Conservation (phyloP, 2,113 vertebrate genomes). For the Mesocricetus auratus region DNA sequence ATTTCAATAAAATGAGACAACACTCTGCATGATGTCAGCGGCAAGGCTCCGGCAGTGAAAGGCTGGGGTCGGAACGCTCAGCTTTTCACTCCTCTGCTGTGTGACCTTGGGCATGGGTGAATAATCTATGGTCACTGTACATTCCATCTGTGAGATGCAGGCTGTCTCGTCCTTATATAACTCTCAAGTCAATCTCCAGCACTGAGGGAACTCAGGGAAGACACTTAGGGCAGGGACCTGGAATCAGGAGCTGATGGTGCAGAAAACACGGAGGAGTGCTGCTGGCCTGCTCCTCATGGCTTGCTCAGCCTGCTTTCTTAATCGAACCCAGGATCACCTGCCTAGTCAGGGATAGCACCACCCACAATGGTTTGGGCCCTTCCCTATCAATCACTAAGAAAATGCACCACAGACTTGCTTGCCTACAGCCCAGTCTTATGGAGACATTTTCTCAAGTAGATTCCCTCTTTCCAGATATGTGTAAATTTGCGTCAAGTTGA, state of each 20-base stretch:
- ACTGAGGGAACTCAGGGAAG: background rate
- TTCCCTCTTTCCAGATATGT: background rate
- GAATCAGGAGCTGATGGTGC: background rate
- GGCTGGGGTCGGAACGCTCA: background rate
- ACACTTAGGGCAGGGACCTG: background rate
- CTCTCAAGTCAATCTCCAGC: background rate
- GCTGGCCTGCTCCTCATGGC: background rate
- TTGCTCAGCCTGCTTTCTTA: background rate
- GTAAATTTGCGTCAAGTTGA: background rate
- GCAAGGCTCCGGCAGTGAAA: background rate
- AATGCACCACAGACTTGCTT: background rate
- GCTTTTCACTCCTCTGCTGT: background rate
- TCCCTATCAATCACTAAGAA: background rate
- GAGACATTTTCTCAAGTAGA: background rate
- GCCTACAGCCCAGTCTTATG: background rate
- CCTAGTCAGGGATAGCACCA: background rate
- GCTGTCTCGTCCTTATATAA: no score
- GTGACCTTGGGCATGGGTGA: background rate
- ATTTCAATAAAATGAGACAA: slow-evolving; percentile 51
- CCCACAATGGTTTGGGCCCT: background rate
- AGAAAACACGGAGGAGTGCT: background rate
- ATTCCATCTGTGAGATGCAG: background rate
- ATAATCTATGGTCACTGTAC: background rate
- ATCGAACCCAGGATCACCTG: background rate
- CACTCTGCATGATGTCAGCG: slow-evolving; percentile 26